phyloP scores from a whole-genome alignment of 2,797 vertebrate species.

The Craterocephalus amniculus region DNA sequence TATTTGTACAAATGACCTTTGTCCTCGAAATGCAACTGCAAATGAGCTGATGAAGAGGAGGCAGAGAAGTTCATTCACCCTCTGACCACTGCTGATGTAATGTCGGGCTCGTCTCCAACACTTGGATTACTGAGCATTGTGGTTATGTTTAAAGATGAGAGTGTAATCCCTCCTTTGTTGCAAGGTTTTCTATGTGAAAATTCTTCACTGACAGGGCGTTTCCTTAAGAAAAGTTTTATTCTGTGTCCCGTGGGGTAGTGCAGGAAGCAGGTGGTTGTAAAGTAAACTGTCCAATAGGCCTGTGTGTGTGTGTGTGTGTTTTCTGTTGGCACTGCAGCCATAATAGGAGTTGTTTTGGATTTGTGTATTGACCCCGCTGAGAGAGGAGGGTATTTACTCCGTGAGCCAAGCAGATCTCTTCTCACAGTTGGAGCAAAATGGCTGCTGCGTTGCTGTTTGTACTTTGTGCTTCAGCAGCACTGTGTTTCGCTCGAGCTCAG shows the following conservation, averaged over 20 bases:
- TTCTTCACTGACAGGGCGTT: neutral
- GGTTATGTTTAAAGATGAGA: neutral
- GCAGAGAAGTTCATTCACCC: neutral
- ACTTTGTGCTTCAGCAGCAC: constrained; percentile 53
- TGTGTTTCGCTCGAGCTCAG: constrained; percentile 55
- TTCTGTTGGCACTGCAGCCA: constrained; percentile 21
- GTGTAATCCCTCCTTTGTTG: constrained; percentile 10
- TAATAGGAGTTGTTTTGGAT: constrained; percentile 66
- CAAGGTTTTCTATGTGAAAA: neutral
- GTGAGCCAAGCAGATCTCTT: constrained; percentile 14
- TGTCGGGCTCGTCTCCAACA: constrained; percentile 21
- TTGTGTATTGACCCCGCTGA: constrained; percentile 1
- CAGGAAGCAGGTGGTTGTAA: constrained; percentile 23
- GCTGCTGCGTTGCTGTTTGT: constrained; percentile 64
- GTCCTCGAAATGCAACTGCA: neutral
- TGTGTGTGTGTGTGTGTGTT: neutral
- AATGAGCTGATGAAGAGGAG: neutral
- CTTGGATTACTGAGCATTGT: neutral
- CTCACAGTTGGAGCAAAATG: constrained; percentile 68
- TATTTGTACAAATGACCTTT: neutral
- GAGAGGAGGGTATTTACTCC: constrained; percentile 32
- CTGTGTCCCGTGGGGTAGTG: neutral
- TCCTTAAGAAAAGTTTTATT: constrained; percentile 5
- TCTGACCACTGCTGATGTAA: neutral
- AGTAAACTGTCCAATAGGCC: constrained; percentile 14